Evolutionary conservation across 1,140 invertebrate species (phyloP), one percentile per base, ranked within the genome.

Genomic region (Drosophila fuyamai): DNA sequence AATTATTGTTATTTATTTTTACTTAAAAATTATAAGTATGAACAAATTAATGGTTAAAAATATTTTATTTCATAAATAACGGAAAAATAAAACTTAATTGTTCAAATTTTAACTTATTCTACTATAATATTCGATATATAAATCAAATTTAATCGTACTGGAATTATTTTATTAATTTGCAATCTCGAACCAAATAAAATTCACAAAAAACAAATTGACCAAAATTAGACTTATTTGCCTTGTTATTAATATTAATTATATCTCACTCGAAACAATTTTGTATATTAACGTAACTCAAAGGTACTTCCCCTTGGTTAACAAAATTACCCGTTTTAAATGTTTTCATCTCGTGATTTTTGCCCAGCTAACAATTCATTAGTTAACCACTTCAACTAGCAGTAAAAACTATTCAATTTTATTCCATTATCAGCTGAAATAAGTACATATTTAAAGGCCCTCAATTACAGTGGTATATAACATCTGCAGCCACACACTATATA

Each of bases 321-420:
- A 44, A 46, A 27, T 23, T 27, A 29, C n/a, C n/a, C 13, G 18
- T 14, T 62, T 23, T 14, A 59, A 60, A 62, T 35, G 43, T 47
- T 58, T 58, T 18, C 10, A 43, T 27, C 48, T 27, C 44, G 50
- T 75, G 58, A 55, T 54, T 75, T 56, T 40, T 59, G 13, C 50
- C 32, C 48, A 38, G 58, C 40, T 53, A 59, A 55, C 66, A 76
- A 47, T 73, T 76, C 76, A 84, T 84, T 84, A 84, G 59, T 46
- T 82, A 79, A 70, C 75, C 62, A 41, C 46, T 57, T 29, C 43
- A 48, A 36, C 47, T 41, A 51, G 41, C 41, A 73, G 53, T 35
- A 57, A 70, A 58, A 65, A 16, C 41, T 23, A 36, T 63, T 57
- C 38, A 12, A 61, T 58, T 62, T 47, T 56, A 73, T 82, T 65